phyloP scores from a whole-genome alignment of 2,888 invertebrate genomes.

The Plagiodera versicolora region DNA sequence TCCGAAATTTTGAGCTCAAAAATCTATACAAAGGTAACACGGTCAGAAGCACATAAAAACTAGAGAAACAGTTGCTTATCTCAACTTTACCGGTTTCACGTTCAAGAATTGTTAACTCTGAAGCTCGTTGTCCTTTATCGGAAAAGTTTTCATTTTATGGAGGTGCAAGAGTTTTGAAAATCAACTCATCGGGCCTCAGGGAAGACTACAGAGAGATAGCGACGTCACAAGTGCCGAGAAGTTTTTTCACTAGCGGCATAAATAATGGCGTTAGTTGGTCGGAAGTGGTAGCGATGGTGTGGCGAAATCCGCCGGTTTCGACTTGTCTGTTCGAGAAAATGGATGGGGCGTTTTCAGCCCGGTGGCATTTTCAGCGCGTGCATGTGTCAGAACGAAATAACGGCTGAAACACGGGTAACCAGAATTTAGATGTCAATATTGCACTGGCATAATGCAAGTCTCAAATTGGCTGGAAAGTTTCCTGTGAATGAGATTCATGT shows the following conservation, averaged over 20 bases:
- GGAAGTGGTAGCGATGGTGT: not conserved
- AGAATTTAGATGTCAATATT: too few species aligned
- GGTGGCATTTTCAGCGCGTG: too few species aligned
- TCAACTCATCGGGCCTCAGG: not conserved
- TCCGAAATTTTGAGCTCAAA: too few species aligned
- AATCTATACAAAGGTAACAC: too few species aligned
- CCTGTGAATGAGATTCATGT: too few species aligned
- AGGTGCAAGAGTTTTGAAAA: not conserved
- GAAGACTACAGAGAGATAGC: not conserved
- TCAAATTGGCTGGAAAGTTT: too few species aligned
- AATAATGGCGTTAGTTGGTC: not conserved
- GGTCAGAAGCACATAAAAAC: conserved; percentile 14
- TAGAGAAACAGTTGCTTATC: not conserved
- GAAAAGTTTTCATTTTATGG: not conserved
- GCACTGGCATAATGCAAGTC: too few species aligned
- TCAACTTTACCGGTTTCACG: not conserved
- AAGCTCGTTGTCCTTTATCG: not conserved
- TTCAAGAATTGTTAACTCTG: not conserved
- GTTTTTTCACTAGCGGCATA: not conserved
- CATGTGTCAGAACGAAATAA: too few species aligned
- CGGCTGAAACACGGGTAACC: too few species aligned
- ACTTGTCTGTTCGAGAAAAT: not conserved
- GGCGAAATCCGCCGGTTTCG: not conserved
- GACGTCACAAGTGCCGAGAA: not conserved
- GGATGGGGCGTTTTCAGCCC: too few species aligned